These are phyloP conservation scores for Chelonoidis abingdonii DNA, from an alignment of 2,113 vertebrate genomes.

Conservation along the genomic window DNA sequence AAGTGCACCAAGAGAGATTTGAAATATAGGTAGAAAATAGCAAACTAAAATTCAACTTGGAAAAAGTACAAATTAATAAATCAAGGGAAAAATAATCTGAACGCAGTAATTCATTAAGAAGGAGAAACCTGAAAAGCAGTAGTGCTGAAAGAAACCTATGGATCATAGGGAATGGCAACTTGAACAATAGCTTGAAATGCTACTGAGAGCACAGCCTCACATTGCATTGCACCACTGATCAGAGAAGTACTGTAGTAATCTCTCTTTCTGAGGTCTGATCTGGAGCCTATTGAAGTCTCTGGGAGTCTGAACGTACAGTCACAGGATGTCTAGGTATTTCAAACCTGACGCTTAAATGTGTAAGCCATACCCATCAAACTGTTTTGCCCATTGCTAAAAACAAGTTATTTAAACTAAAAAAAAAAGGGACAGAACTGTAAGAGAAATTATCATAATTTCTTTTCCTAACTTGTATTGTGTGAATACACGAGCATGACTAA, in stretches of 20 bases:
- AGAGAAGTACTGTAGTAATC: background rate
- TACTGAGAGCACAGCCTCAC: too few species aligned
- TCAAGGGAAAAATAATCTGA: background rate
- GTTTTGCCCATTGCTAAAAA: background rate
- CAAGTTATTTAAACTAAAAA: background rate
- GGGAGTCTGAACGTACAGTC: background rate
- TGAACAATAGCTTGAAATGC: background rate
- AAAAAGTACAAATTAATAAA: background rate
- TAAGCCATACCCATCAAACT: background rate
- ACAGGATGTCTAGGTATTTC: background rate
- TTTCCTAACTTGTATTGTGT: too few species aligned
- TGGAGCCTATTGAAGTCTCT: background rate
- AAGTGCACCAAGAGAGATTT: background rate
- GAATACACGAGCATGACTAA: too few species aligned
- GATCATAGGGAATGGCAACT: background rate
- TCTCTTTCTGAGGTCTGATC: background rate
- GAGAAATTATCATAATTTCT: too few species aligned
- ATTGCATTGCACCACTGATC: background rate
- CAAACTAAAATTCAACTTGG: background rate
- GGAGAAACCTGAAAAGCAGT: background rate
- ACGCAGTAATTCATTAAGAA: background rate
- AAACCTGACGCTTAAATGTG: background rate
- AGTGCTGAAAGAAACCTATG: background rate
- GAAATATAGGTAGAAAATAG: background rate
- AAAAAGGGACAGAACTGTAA: background rate